Conservation (phyloP, 2,888 invertebrate species). For the Campoplex nolae region DNA sequence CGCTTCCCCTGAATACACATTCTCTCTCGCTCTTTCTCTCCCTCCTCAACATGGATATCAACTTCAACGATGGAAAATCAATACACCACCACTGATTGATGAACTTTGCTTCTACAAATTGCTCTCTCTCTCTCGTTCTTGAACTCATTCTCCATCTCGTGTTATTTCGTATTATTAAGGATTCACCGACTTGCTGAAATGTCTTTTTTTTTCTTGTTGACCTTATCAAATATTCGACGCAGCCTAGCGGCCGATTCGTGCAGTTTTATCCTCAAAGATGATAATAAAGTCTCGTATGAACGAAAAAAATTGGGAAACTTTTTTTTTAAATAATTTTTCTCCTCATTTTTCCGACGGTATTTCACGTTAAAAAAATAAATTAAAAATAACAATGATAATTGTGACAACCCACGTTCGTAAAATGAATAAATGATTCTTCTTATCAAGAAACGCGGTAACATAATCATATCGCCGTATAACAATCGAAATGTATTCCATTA, state of each 20-base stretch:
- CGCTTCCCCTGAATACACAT: slow-evolving; percentile 46
- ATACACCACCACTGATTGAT: slow-evolving; percentile 66
- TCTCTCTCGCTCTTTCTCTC: slow-evolving; percentile 36
- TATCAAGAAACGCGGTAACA: too few species aligned
- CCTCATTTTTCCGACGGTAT: too few species aligned
- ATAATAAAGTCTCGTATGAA: slow-evolving; percentile 6
- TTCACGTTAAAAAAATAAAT: too few species aligned
- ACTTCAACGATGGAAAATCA: slow-evolving; percentile 69
- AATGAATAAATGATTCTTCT: too few species aligned
- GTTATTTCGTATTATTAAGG: slow-evolving; percentile 41
- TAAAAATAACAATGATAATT: too few species aligned
- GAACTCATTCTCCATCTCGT: not conserved
- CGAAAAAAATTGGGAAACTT: not conserved
- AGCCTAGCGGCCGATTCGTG: slow-evolving; percentile 42
- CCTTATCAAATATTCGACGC: slow-evolving; percentile 50
- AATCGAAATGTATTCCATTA: not conserved
- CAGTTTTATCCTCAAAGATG: not conserved
- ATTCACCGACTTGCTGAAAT: slow-evolving; percentile 2
- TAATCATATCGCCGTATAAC: too few species aligned
- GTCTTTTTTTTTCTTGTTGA: slow-evolving; percentile 13
- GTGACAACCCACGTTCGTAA: too few species aligned
- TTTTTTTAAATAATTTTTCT: not conserved
- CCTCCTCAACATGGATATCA: slow-evolving; percentile 59
- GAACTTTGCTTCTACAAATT: slow-evolving; percentile 63
- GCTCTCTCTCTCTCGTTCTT: not conserved